Evolutionary conservation across 2,113 vertebrate genomes (phyloP), one percentile per base, ranked within the genome.

Genomic region (Ceyx cyanopectus): DNA sequence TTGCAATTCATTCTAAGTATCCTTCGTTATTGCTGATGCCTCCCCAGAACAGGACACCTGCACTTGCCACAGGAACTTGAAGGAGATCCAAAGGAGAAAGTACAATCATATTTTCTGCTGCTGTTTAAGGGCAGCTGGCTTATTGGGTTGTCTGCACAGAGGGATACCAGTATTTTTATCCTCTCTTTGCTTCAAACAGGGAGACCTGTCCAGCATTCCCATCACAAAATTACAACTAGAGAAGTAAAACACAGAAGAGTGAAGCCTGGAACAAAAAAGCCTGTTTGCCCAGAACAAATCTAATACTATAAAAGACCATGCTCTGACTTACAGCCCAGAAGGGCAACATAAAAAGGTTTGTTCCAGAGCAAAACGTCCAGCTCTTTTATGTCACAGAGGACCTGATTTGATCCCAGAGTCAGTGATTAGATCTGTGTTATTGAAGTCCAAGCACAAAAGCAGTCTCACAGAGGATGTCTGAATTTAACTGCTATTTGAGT

Each of bases 1-100:
- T 34, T 85, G 58, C 61, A 94, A 87, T 83, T 92, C 17, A 76
- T 92, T 93, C 75, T 76, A 73, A 83, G 50, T 57, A 70, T 50
- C 94, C 63, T 66, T 86, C 68, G 32, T 85, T 90, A 66, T 7
- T 87, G 75, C 23, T 75, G 41, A 67, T 91, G 50, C 30, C 57
- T 81, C 72, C 5, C 6, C 16, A 57, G 46, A 90, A 43, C 32
- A 58, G 34, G 73, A 89, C 50, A 69, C 43, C 60, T 81, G 40
- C 20, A 43, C 19, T 57, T 94, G 81, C 57, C 83, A 60, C 73
- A 66, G 46, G 24, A 51, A 11, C 61, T 77, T 80, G 37, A 87
- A 93, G 21, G 46, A 51, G 14, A 69, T 32, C 24, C 81, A 58
- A 63, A 93, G 69, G 76, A 86, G 34, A 68, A 92, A 85, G 32